phyloP scores from a whole-genome alignment of 2,888 invertebrate genomes.

The Agonum fuliginosum region DNA sequence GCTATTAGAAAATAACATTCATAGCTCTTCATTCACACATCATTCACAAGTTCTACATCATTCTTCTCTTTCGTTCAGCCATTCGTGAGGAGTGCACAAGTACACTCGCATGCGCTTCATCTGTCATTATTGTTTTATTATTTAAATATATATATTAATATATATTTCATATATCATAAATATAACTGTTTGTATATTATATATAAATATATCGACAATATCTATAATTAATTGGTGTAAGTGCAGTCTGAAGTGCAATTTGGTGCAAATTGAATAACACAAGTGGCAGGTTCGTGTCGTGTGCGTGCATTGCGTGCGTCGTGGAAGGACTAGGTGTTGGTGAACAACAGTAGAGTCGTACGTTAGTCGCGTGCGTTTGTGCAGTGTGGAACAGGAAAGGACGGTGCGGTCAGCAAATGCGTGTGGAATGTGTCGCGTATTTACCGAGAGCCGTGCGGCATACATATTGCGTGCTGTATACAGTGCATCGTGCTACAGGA shows the following conservation, averaged over 20 bases:
- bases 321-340: slow-evolving; percentile 3
- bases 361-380: slow-evolving; percentile 2
- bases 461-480: slow-evolving; percentile 31
- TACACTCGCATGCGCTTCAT: not conserved
- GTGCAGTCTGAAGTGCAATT: slow-evolving; percentile 60
- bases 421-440: slow-evolving; percentile 18
- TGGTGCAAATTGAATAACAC: slow-evolving; percentile 56
- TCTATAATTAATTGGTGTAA: slow-evolving; percentile 60
- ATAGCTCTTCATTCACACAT: slow-evolving; percentile 17
- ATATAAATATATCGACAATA: slow-evolving; percentile 59
- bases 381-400: not conserved
- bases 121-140: slow-evolving; percentile 40
- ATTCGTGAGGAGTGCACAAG: not conserved
- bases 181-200: slow-evolving; percentile 58
- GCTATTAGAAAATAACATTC: slow-evolving; percentile 55
- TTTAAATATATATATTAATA: slow-evolving; percentile 41
- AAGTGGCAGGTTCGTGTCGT: slow-evolving; percentile 39
- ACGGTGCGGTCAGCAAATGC: slow-evolving; percentile 33
- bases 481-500: slow-evolving; percentile 35
- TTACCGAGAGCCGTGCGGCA: slow-evolving; percentile 10
- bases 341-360: slow-evolving; percentile 23
- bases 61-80: not conserved
- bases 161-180: slow-evolving; percentile 57
- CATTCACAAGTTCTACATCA: slow-evolving; percentile 1
- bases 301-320: slow-evolving; percentile 47